Percentiles rank a stretch among this genome's conserved stretches.
phyloP scores from a whole-genome alignment of 2,888 invertebrate genomes.

The Diarsia dahlii region DNA sequence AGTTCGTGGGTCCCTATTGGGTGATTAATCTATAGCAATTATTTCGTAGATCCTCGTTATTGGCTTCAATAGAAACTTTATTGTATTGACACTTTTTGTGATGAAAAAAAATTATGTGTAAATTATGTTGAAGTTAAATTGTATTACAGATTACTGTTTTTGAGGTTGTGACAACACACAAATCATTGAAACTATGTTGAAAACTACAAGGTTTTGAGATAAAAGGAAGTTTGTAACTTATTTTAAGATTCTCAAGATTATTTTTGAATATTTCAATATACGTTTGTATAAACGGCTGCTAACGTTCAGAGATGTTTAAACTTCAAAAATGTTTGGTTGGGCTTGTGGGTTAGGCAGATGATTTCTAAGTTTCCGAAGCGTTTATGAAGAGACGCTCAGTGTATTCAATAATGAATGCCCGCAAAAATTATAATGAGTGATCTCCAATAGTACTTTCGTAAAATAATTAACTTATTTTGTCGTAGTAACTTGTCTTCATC shows the following conservation, averaged over 20 bases:
- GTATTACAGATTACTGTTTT: constrained; percentile 16
- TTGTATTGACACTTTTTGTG: constrained; percentile 56
- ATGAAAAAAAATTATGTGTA: constrained; percentile 46
- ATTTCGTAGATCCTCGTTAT: constrained; percentile 46
- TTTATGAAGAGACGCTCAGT: not conserved
- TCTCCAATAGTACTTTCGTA: too few relatives aligned
- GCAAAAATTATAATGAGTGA: not conserved
- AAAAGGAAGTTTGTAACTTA: too few relatives aligned
- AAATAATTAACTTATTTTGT: too few relatives aligned
- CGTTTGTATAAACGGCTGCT: not conserved
- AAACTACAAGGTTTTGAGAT: not conserved
- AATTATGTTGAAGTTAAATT: constrained; percentile 47
- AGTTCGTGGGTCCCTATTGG: constrained; percentile 42
- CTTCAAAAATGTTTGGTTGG: not conserved
- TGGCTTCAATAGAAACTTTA: constrained; percentile 48
- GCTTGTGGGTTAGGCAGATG: not conserved
- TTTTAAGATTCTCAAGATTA: not conserved
- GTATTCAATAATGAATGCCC: not conserved
- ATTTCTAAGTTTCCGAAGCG: not conserved
- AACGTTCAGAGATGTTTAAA: not conserved
- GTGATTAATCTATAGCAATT: constrained; percentile 67
- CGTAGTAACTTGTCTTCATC: not conserved
- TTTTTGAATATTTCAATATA: not conserved
- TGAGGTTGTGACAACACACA: constrained; percentile 22
- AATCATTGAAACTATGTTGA: not conserved